Percentiles rank a stretch among this genome's conserved stretches.
phyloP scores from a whole-genome alignment of 1,140 invertebrate genomes.

The Drosophila ficusphila region DNA sequence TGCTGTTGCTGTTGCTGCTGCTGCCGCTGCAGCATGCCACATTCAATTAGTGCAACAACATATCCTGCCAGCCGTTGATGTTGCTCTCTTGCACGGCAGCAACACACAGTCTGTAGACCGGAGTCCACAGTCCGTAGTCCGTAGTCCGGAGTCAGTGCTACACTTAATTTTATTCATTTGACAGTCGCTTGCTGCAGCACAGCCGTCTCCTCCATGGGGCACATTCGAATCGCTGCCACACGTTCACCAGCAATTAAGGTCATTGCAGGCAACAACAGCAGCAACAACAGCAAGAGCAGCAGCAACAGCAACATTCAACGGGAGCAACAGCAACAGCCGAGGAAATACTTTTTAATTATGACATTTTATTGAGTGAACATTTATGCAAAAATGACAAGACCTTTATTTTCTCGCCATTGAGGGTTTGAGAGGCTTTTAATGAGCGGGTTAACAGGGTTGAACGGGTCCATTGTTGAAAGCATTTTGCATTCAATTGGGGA shows the following conservation, averaged over 20 bases:
- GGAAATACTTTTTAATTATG: slow-evolving; percentile 79
- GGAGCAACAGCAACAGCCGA: slow-evolving; percentile 34
- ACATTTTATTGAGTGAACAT: slow-evolving; percentile 80
- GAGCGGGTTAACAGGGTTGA: slow-evolving; percentile 48
- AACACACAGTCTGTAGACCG: slow-evolving; percentile 29
- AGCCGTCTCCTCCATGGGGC: slow-evolving; percentile 41
- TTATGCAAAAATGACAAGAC: slow-evolving; percentile 65
- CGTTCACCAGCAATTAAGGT: slow-evolving; percentile 77
- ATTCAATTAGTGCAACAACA: slow-evolving; percentile 83
- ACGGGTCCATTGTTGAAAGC: slow-evolving; percentile 5
- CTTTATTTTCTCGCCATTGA: slow-evolving; percentile 15
- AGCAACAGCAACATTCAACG: slow-evolving; percentile 3
- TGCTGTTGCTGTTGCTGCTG: slow-evolving; percentile 44
- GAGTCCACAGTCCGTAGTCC: slow-evolving; percentile 29
- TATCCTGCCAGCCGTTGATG: slow-evolving; percentile 74
- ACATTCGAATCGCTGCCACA: slow-evolving; percentile 73
- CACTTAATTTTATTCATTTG: slow-evolving; percentile 83
- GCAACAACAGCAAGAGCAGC: slow-evolving; percentile 20
- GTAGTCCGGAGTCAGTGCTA: slow-evolving; percentile 58
- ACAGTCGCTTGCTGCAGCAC: slow-evolving; percentile 62
- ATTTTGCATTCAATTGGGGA: background rate
- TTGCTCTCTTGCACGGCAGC: slow-evolving; percentile 49
- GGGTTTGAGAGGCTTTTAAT: slow-evolving; percentile 27
- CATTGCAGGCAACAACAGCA: slow-evolving; percentile 48
- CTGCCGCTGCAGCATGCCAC: slow-evolving; percentile 69